Evolutionary conservation across 2,113 vertebrate species (phyloP).

Genomic region (Amphiprion ocellaris): DNA sequence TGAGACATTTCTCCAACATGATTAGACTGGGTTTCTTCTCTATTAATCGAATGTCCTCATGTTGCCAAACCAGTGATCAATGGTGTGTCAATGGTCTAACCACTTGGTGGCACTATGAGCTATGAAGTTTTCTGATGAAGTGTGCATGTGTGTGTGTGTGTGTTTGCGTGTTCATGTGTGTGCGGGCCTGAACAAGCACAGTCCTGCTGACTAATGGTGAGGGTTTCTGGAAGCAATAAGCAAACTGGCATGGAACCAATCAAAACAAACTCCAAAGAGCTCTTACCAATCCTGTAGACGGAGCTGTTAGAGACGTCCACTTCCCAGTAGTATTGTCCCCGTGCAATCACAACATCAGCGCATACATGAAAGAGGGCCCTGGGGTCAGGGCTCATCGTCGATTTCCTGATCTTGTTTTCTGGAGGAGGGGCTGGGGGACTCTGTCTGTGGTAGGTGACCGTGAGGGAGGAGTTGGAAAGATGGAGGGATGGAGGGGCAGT

Average conservation of each 20-base stretch:
- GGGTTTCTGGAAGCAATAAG: conserved; percentile 54
- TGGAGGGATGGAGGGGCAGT: conserved; percentile 53
- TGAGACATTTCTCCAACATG: no score
- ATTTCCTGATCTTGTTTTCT: neutral
- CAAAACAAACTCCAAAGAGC: conserved; percentile 16
- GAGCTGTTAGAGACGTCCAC: conserved; percentile 84
- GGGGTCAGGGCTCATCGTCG: conserved; percentile 4
- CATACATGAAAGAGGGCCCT: conserved; percentile 50
- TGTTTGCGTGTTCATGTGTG: neutral
- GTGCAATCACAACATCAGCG: conserved; percentile 63
- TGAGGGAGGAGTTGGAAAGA: conserved; percentile 74
- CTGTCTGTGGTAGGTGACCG: conserved; percentile 50
- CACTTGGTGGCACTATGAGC: conserved; percentile 22
- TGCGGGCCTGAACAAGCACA: conserved; percentile 15
- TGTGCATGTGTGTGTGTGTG: conserved; percentile 4
- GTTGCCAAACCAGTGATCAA: neutral
- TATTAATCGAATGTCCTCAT: no score
- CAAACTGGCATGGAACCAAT: conserved; percentile 28
- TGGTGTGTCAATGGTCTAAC: neutral
- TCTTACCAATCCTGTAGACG: conserved; percentile 80
- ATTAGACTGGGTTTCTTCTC: no score
- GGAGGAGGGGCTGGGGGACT: neutral
- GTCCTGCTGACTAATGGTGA: conserved; percentile 49
- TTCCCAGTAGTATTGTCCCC: conserved; percentile 84
- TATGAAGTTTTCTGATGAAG: conserved; percentile 5